phyloP scores from a whole-genome alignment of 2,888 invertebrate species.

The Drosophila formosana region DNA sequence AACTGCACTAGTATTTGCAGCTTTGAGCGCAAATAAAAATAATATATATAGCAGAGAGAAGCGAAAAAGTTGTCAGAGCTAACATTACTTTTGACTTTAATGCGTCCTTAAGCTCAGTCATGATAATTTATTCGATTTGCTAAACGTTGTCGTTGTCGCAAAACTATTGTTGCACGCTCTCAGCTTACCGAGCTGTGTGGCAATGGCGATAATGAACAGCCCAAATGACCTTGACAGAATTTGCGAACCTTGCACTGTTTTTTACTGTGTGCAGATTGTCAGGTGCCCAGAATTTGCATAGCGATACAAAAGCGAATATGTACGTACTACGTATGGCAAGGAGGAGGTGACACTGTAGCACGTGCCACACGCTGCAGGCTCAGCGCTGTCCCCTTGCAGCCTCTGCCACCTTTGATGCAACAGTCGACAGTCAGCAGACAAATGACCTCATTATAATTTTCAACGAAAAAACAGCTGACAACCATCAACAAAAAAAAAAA shows the following conservation, averaged over 20 bases:
- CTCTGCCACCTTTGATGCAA: conserved; percentile 56
- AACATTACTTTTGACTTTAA: conserved; percentile 20
- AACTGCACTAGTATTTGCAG: conserved; percentile 2
- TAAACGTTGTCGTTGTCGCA: conserved; percentile 4
- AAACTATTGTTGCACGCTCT: conserved; percentile 16
- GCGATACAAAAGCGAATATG: conserved; percentile 26
- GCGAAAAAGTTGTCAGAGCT: conserved; percentile 2
- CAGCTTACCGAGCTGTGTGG: conserved; percentile 21
- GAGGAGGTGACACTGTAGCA: conserved; percentile 6
- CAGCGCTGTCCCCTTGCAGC: conserved; percentile 13
- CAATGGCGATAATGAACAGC: conserved; percentile 66
- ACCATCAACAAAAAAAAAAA: neutral
- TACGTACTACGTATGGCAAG: neutral
- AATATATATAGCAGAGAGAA: neutral
- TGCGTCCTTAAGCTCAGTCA: conserved; percentile 8
- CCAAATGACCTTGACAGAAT: conserved; percentile 64
- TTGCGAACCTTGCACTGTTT: conserved; percentile 39
- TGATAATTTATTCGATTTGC: conserved; percentile 29
- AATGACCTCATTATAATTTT: conserved; percentile 70
- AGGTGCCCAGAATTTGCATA: conserved; percentile 51
- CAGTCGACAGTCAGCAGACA: conserved; percentile 45
- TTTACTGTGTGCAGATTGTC: too few relatives aligned
- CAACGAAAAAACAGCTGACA: conserved; percentile 22
- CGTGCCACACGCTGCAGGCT: conserved; percentile 43
- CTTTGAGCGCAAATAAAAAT: conserved; percentile 5